phyloP scores from a whole-genome alignment of 1,140 invertebrate species.

The Eupristina koningsbergeri region DNA sequence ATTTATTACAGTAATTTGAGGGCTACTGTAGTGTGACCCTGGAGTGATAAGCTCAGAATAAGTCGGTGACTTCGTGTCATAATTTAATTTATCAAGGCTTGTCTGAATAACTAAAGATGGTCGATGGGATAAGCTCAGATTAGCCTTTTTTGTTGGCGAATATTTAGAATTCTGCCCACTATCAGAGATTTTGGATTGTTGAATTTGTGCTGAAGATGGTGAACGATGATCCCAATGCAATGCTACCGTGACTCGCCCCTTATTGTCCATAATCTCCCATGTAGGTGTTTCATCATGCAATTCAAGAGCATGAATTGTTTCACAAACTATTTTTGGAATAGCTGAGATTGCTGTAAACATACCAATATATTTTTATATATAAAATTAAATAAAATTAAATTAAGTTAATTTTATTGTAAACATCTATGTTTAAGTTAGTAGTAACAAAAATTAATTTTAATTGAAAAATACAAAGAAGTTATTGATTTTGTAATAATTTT shows the following conservation, averaged over 20 bases:
- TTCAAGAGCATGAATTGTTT: constrained; percentile 93
- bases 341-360: constrained; percentile 87
- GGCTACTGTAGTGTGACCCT: constrained; percentile 78
- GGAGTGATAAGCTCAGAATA: constrained; percentile 52
- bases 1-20: constrained; percentile 92
- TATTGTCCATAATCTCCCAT: constrained; percentile 98
- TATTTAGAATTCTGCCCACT: constrained; percentile 75
- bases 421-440: too few species aligned
- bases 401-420: too few species aligned
- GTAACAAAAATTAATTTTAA: too few species aligned
- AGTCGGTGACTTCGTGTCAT: constrained; percentile 52
- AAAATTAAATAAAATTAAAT: not conserved
- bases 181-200: constrained; percentile 71
- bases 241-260: constrained; percentile 93
- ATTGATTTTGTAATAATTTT: too few species aligned
- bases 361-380: not conserved
- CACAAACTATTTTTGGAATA: constrained; percentile 96
- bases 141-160: constrained; percentile 77
- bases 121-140: constrained; percentile 70
- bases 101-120: constrained; percentile 84
- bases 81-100: constrained; percentile 79
- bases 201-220: constrained; percentile 75
- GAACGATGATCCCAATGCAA: constrained; percentile 91
- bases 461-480: too few species aligned
- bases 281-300: constrained; percentile 94